Evolutionary conservation across 2,888 invertebrate genomes (phyloP), one percentile per base, ranked within the genome.

Genomic region (Thysanoteuthis rhombus): DNA sequence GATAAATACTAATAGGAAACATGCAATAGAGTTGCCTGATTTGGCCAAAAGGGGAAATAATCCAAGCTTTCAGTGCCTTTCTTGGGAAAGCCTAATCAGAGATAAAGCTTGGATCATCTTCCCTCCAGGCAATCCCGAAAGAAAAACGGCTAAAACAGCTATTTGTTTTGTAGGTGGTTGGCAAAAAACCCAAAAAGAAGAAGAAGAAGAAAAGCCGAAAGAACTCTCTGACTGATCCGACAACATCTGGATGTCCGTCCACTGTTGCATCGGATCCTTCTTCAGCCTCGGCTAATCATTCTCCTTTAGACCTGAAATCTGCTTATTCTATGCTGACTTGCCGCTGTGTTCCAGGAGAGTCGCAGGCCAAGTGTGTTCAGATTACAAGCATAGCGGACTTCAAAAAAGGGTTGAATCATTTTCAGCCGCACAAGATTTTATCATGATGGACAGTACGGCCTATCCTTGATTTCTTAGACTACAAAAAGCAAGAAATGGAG

Each of bases 131-230:
- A n/a, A n/a, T n/a, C n/a, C n/a, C n/a, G n/a, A n/a, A n/a, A n/a
- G n/a, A n/a, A n/a, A n/a, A n/a, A n/a, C n/a, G n/a, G n/a, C n/a
- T n/a, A n/a, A n/a, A n/a, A n/a, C n/a, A n/a, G n/a, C n/a, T n/a
- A n/a, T 32, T 32, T n/a, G 0, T n/a, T 92, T 0, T 42, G 2
- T 39, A 92, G 92, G 92, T 92, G 32, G 40, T 92, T 92, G 92
- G 92, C 45, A 92, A 92, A 19, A 92, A 92, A 92, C 40, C 92
- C 22, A 32, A 19, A 19, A 92, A 92, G 92, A 92, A 92, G 28
- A 92, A 92, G 92, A 92, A 92, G 32, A 92, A 92, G 3, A 92
- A 92, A n/a, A 92, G 45, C n/a, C n/a, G n/a, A 6, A 92, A 92
- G 32, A 92, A 92, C 4, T 10, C 10, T 92, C 40, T 28, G 42